Base-by-base conservation (phyloP, 64 coral and sea anemone species). In the Montipora sp. region DNA sequence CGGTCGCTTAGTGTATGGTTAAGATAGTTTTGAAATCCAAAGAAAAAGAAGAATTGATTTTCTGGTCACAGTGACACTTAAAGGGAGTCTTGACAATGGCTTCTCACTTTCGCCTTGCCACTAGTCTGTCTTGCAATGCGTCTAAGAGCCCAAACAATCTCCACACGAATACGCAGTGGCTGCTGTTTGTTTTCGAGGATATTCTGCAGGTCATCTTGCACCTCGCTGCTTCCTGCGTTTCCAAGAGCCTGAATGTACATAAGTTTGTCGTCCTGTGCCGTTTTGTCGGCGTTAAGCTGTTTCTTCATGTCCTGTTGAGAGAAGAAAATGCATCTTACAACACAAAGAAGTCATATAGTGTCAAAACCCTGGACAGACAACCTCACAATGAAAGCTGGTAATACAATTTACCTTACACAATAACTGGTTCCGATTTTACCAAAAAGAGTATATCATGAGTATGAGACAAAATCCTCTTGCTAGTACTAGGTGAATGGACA, bases 121-220 rank as follows among this genome's bases (percentile, higher is more conserved):
- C 7, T 18, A 8, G 24, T 51, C 78, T 36, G 49, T 5, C 16
- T 50, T 1, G 81, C 48, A 13, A 94, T 90, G 8, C 88, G 92
- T 23, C 95, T 91, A 1, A 94, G 87, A 10, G 95, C 83, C 95
- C 95, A 96, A 2, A 96, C 85, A 72, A 92, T 48, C 59, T 96
- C 88, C 13, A 96, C 88, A 2, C 95, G 88, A 8, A 94, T 75
- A 11, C 65, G 58, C 5, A 87, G 73, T 2, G 51, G 43, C 14
- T 46, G 4, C 15, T 68, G 3, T 3, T 11, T 18, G 45, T 87
- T 48, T 11, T 46, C 11, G 0, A 96, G 80, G 21, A 77, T 61
- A 0, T 53, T 72, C 14, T 73, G 83, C 15, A 96, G 20, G 3
- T 15, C 0, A 20, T 19, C 16, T 60, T 79, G 83, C 21, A 75